These are phyloP conservation scores for Epizoanthus stellaris DNA, from an alignment of 92 coral and sea anemone species.

Conservation along the genomic window DNA sequence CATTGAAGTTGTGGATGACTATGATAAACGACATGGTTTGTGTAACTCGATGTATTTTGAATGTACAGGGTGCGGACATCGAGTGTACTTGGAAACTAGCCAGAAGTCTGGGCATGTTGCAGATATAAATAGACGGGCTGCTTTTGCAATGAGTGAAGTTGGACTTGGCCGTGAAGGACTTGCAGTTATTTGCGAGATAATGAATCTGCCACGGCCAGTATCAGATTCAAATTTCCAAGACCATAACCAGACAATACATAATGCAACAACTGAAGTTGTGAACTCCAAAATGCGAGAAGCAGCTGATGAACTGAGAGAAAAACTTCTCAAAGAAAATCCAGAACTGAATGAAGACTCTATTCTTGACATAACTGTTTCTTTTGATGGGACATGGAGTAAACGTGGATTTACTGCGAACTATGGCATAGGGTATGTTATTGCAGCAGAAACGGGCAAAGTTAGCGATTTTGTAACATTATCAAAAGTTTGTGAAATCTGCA, in stretches of 20 bases:
- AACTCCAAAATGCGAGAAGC: too few species aligned
- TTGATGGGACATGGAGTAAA: too few species aligned
- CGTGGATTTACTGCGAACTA: too few species aligned
- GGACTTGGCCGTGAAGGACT: slow-evolving; percentile 56
- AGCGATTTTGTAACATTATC: too few species aligned
- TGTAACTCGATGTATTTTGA: slow-evolving; percentile 35
- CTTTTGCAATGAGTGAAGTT: slow-evolving; percentile 46
- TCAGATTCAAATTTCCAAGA: slow-evolving; percentile 35
- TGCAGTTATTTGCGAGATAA: slow-evolving; percentile 48
- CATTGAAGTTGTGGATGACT: slow-evolving; percentile 26
- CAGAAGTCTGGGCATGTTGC: slow-evolving; percentile 17
- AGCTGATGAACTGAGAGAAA: too few species aligned
- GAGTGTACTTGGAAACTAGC: slow-evolving; percentile 43
- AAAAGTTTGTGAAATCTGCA: too few species aligned
- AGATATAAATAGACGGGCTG: slow-evolving; percentile 39
- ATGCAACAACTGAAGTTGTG: slow-evolving; percentile 27
- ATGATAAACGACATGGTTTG: slow-evolving; percentile 39
- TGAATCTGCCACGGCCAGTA: slow-evolving; percentile 47
- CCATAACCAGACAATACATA: slow-evolving; percentile 30
- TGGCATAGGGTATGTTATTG: too few species aligned
- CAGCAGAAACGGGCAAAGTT: too few species aligned
- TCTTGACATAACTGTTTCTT: too few species aligned
- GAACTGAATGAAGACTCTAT: too few species aligned
- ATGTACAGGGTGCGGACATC: slow-evolving; percentile 26
- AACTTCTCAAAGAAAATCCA: too few species aligned